A percentile compares a stretch with the other conserved stretches of the same genome.
Conservation (phyloP, 2,797 vertebrate genomes). For the Enteromius anoplus region DNA sequence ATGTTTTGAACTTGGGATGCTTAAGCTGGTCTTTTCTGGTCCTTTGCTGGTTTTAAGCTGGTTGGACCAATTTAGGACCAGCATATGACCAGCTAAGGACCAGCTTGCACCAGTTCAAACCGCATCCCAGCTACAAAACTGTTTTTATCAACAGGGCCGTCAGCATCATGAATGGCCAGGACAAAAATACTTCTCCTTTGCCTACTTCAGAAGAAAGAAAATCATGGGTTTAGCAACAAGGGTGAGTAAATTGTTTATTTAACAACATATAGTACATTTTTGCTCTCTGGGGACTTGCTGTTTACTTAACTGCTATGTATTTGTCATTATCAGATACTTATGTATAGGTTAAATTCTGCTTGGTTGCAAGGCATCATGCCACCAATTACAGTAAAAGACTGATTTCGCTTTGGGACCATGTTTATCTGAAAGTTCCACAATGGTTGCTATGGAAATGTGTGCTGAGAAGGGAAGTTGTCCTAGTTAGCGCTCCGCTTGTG, state of each 20-base stretch:
- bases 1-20: too few species aligned
- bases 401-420: slow-evolving; percentile 20
- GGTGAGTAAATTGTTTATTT: not conserved
- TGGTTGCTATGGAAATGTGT: slow-evolving; percentile 65
- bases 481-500: slow-evolving; percentile 33
- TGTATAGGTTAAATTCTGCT: slow-evolving; percentile 6
- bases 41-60: too few species aligned
- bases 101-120: too few species aligned
- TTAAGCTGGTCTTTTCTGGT: too few species aligned
- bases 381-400: slow-evolving; percentile 26
- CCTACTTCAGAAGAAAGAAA: not conserved
- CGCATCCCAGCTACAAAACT: too few species aligned
- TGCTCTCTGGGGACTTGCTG: not conserved
- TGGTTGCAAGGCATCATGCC: slow-evolving; percentile 26
- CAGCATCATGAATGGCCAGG: not conserved
- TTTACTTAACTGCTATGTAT: not conserved
- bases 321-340: not conserved
- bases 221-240: not conserved
- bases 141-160: too few species aligned
- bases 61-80: too few species aligned
- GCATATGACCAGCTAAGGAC: too few species aligned
- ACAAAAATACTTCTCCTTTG: not conserved
- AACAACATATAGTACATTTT: not conserved
- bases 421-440: slow-evolving; percentile 52
- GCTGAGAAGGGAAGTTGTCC: slow-evolving; percentile 50